phyloP scores from a whole-genome alignment of 2,888 invertebrate species.

The Gymnocheta viridis region DNA sequence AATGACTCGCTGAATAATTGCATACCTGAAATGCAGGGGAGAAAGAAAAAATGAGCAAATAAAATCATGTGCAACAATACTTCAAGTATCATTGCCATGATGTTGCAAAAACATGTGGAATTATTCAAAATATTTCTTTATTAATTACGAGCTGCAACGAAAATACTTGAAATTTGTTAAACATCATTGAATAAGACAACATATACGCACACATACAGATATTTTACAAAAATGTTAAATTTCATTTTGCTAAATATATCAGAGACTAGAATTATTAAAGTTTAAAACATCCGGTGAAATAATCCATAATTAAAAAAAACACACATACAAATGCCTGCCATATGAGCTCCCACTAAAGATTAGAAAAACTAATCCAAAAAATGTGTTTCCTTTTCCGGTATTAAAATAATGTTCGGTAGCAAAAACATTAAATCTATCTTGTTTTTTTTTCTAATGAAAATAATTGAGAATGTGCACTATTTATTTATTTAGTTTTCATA shows the following conservation, averaged over 20 bases:
- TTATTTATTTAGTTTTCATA: slow-evolving; percentile 12
- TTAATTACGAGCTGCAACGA: neutral
- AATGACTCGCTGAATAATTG: neutral
- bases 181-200: no score
- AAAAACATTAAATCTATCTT: slow-evolving; percentile 1
- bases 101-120: neutral
- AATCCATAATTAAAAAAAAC: neutral
- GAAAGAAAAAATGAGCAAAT: neutral
- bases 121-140: slow-evolving; percentile 16
- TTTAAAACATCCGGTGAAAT: neutral
- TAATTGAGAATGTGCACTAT: slow-evolving; percentile 5
- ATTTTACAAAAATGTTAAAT: neutral
- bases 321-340: neutral
- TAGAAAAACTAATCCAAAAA: slow-evolving; percentile 10
- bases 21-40: neutral
- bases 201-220: neutral
- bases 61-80: slow-evolving; percentile 2
- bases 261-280: neutral
- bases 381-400: slow-evolving; percentile 45
- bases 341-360: neutral
- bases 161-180: neutral
- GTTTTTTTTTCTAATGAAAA: neutral
- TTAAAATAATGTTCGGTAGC: slow-evolving; percentile 24
- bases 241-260: neutral
- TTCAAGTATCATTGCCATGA: slow-evolving; percentile 19